Evolutionary conservation across 2,888 invertebrate genomes (phyloP), one percentile per base, ranked within the genome.

Genomic region (Ennomos fuscantarius): DNA sequence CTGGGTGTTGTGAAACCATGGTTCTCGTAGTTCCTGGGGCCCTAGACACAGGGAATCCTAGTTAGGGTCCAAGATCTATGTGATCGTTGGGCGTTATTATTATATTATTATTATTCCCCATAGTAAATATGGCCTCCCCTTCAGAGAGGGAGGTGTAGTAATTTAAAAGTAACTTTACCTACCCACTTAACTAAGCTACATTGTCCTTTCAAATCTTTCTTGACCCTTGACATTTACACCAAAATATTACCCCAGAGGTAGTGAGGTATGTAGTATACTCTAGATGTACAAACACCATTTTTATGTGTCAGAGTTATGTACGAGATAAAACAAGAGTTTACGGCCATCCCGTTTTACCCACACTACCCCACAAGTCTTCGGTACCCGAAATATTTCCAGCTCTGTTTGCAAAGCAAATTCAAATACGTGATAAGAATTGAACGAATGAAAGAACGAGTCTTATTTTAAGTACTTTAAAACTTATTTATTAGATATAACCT

Each of bases 301-400:
- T 58, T 58, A 58, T 58, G 40, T 41, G 44, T 52, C 34, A 35
- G 48, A 44, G 57, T 58, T 58, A 58, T 58, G 53, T 52, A 58
- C 43, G 40, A 53, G 57, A 58, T 58, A 53, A 52, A 58, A 58
- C 57, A 58, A 53, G 52, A 53, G 34, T 58, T 58, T 58, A 58
- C 41, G 42, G 44, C 43, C 43, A 39, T 10, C 41, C 33, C 36
- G 43, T 40, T 13, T 53, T 48, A 39, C 42, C 40, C 33, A n/a
- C 35, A 43, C 42, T 54, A 47, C 37, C 24, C 37, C 11, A 31
- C 24, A 40, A 49, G 40, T 46, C 12, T 11, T n/a, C n/a, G n/a
- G n/a, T 36, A 33, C 12, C 44, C 40, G 33, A 41, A 56, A 50
- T 50, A 41, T 46, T 36, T 50, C 13, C 37, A 43, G 11, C 35